Percentiles rank a stretch among this genome's conserved stretches.
Conservation (phyloP, 2,888 invertebrate species). For the Synergus itoensis region DNA sequence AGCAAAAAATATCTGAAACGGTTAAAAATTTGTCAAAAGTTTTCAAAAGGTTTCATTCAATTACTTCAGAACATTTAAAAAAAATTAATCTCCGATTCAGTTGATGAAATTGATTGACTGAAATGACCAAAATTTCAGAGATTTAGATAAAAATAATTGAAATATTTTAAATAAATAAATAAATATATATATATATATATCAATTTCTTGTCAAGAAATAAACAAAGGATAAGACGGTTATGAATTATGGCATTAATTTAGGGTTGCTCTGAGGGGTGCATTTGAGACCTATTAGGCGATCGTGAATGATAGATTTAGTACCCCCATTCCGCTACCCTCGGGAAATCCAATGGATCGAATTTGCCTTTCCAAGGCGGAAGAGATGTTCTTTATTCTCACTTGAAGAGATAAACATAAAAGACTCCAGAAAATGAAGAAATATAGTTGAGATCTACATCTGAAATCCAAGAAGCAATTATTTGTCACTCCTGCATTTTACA, state of each 20-base stretch:
- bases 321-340: constrained; percentile 72
- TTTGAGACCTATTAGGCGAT: constrained; percentile 50
- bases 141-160: no score
- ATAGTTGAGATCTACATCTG: constrained; percentile 48
- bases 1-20: constrained; percentile 84
- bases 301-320: constrained; percentile 59
- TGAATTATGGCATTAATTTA: constrained; percentile 45
- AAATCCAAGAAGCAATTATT: constrained; percentile 45
- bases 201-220: neutral
- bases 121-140: no score
- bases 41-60: neutral
- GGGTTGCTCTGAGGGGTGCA: constrained; percentile 33
- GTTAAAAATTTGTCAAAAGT: constrained; percentile 34
- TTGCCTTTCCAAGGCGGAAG: constrained; percentile 67
- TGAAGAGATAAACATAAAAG: constrained; percentile 51
- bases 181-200: neutral
- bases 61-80: neutral
- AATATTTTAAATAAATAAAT: neutral
- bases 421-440: constrained; percentile 53
- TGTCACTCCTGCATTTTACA: neutral
- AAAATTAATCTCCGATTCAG: neutral
- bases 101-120: no score
- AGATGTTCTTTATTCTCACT: constrained; percentile 69
- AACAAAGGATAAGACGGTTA: neutral
- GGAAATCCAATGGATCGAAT: constrained; percentile 74